Conservation (phyloP, 2,888 invertebrate species). For the Unio pictorum region DNA sequence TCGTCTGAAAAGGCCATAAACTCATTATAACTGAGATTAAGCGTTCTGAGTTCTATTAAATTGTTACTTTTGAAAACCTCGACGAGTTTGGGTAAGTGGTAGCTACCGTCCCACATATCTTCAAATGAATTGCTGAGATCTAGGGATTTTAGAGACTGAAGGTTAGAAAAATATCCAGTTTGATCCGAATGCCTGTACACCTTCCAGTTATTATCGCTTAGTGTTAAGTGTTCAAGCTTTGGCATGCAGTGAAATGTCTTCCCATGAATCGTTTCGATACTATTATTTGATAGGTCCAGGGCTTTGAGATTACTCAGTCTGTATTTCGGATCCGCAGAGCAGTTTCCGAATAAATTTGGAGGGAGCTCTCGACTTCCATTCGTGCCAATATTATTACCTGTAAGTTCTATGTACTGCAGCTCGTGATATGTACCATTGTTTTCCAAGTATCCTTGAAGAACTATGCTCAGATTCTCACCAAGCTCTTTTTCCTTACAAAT, state of each 20-base stretch:
- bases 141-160: constrained; percentile 26
- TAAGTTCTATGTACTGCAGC: too few relatives aligned
- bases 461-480: too few relatives aligned
- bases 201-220: constrained; percentile 41
- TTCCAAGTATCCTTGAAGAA: too few relatives aligned
- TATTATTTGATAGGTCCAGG: constrained; percentile 35
- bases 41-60: constrained; percentile 25
- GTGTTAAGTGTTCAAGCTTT: constrained; percentile 26
- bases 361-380: constrained; percentile 23
- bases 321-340: constrained; percentile 16
- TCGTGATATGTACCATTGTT: too few relatives aligned
- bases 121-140: constrained; percentile 41
- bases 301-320: constrained; percentile 15
- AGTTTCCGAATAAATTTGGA: constrained; percentile 37
- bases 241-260: constrained; percentile 47
- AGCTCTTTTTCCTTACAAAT: too few relatives aligned
- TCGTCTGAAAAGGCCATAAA: constrained; percentile 26
- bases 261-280: constrained; percentile 38
- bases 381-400: too few relatives aligned
- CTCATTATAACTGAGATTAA: constrained; percentile 38
- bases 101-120: constrained; percentile 26
- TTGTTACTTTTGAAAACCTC: constrained; percentile 26
- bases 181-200: constrained; percentile 25
- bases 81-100: constrained; percentile 35
- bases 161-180: constrained; percentile 31